phyloP scores from a whole-genome alignment of 2,113 vertebrate genomes.

The Chaetorhynchus papuensis region DNA sequence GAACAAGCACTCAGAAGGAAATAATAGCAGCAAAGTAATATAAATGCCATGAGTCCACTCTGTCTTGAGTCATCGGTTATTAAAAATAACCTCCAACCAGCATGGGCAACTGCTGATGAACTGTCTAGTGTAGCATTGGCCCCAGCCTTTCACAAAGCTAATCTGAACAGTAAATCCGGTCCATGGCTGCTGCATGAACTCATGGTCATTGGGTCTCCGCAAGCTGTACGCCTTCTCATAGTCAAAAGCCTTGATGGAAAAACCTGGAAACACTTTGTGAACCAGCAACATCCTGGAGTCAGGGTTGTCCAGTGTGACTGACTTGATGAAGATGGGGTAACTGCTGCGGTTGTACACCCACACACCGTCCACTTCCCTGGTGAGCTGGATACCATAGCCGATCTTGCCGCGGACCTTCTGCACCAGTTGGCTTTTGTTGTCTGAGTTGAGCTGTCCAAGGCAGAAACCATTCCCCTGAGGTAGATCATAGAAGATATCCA shows the following conservation, averaged over 20 bases:
- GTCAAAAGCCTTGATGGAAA: conserved; percentile 98
- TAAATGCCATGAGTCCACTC: conserved; percentile 30
- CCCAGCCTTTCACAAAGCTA: conserved; percentile 99
- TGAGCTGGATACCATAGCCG: conserved; percentile 95
- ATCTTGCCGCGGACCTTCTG: conserved; percentile 96
- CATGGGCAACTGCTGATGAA: conserved; percentile 99
- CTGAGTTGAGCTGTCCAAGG: conserved; percentile 93
- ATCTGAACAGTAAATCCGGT: conserved; percentile 97
- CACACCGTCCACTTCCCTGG: conserved; percentile 91
- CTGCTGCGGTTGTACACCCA: conserved; percentile 99
- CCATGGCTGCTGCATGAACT: conserved; percentile 94
- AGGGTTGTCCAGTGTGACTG: conserved; percentile 99
- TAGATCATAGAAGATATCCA: conserved; percentile 99
- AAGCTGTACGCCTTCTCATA: conserved; percentile 93
- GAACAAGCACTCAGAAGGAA: conserved; percentile 77
- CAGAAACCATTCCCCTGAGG: conserved; percentile 99
- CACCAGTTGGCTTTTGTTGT: conserved; percentile 95
- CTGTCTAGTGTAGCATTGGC: conserved; percentile 97
- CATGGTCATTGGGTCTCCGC: conserved; percentile 94
- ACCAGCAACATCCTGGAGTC: conserved; percentile 94
- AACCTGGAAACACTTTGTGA: conserved; percentile 97
- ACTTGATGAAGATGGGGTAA: conserved; percentile 99
- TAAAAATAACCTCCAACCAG: conserved; percentile 97
- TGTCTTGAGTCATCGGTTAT: conserved; percentile 82
- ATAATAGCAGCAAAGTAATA: conserved; percentile 78